phyloP scores from a whole-genome alignment of 2,888 invertebrate genomes.

The Asteroscopus sphinx region DNA sequence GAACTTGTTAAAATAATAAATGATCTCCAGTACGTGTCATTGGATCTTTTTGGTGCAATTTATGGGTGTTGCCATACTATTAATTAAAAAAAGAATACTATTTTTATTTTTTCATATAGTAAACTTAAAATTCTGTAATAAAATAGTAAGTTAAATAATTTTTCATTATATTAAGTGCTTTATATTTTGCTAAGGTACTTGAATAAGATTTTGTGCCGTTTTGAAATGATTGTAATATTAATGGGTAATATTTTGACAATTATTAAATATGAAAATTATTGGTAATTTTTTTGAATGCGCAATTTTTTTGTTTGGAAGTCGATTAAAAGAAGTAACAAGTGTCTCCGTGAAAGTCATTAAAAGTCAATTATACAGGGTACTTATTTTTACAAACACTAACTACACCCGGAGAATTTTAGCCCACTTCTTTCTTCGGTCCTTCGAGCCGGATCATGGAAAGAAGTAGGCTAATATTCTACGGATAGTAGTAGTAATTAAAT shows the following conservation, averaged over 20 bases:
- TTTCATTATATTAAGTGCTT: constrained; percentile 31
- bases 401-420: no score
- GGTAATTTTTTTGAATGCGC: constrained; percentile 20
- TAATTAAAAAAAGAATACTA: constrained; percentile 46
- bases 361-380: no score
- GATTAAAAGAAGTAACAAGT: not conserved
- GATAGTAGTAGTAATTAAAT: no score
- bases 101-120: constrained; percentile 50
- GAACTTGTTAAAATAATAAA: constrained; percentile 29
- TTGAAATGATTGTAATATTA: constrained; percentile 3
- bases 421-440: no score
- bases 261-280: constrained; percentile 14
- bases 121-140: constrained; percentile 41
- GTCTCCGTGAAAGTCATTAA: no score
- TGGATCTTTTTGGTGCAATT: constrained; percentile 62
- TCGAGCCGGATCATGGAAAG: no score
- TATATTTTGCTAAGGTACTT: constrained; percentile 15
- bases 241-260: constrained; percentile 22
- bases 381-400: no score
- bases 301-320: constrained; percentile 2
- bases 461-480: no score
- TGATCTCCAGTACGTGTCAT: constrained; percentile 63
- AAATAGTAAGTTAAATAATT: constrained; percentile 21
- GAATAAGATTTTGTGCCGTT: constrained; percentile 14
- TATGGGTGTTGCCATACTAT: constrained; percentile 61